Evolutionary conservation across 2,797 vertebrate species (phyloP).

Genomic region (Cottoperca gobio): DNA sequence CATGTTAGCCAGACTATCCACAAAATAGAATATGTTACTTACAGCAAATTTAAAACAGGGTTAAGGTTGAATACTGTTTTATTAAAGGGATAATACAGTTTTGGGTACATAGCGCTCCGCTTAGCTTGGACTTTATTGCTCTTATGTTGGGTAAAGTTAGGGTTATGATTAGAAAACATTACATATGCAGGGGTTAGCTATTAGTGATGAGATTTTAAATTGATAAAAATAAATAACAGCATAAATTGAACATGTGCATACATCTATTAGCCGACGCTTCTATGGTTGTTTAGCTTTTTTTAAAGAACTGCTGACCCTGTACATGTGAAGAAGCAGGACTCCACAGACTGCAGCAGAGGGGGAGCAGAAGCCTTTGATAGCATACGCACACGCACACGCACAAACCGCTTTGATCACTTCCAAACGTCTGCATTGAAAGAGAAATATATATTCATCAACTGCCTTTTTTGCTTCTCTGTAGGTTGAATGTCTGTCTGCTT

Average conservation of each 20-base stretch:
- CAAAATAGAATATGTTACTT: background rate
- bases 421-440: slow-evolving; percentile 9
- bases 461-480: background rate
- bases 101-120: background rate
- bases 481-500: background rate
- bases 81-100: background rate
- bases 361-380: slow-evolving; percentile 23
- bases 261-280: background rate
- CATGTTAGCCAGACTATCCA: background rate
- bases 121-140: background rate
- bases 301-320: slow-evolving; percentile 32
- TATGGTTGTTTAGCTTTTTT: background rate
- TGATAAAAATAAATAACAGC: background rate
- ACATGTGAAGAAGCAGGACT: background rate
- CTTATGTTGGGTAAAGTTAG: background rate
- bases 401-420: slow-evolving; percentile 26
- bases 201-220: slow-evolving; percentile 6
- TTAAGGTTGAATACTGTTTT: background rate
- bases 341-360: slow-evolving; percentile 4
- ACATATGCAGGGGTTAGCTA: background rate
- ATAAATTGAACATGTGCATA: slow-evolving; percentile 3
- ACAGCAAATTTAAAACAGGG: background rate
- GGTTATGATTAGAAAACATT: background rate
- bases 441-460: background rate
- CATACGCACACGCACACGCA: background rate